Conservation (phyloP, 2,888 invertebrate genomes). For the Tanypteryx hageni region DNA sequence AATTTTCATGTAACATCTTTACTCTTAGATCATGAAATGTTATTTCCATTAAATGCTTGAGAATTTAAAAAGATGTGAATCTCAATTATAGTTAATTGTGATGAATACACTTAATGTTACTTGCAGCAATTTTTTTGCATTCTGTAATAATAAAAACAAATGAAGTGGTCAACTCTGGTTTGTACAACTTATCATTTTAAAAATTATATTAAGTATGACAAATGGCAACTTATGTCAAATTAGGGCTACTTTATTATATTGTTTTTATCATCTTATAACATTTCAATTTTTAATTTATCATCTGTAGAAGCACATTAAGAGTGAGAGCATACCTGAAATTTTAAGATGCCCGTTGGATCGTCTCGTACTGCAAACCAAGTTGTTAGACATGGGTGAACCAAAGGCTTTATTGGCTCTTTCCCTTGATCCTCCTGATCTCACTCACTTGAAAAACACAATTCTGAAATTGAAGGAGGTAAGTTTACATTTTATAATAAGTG, state of each 20-base stretch:
- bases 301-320: constrained; percentile 75
- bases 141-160: too few species aligned
- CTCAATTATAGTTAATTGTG: not conserved
- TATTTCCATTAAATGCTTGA: not conserved
- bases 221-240: not conserved
- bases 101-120: not conserved
- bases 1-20: not conserved
- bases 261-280: not conserved
- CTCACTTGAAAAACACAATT: constrained; percentile 88
- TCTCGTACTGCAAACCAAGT: constrained; percentile 88
- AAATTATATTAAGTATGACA: not conserved
- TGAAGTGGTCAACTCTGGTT: not conserved
- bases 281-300: constrained; percentile 58
- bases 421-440: constrained; percentile 90
- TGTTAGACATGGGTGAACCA: constrained; percentile 87
- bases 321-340: constrained; percentile 85
- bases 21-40: not conserved
- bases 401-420: constrained; percentile 89
- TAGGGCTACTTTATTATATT: not conserved
- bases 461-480: constrained; percentile 88
- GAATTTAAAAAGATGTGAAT: not conserved
- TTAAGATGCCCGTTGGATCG: constrained; percentile 88
- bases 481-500: not conserved
- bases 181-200: not conserved
- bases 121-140: too few species aligned